These are phyloP conservation scores for Hemiscyllium ocellatum DNA, from an alignment of 2,113 vertebrate species.

Conservation along the genomic window DNA sequence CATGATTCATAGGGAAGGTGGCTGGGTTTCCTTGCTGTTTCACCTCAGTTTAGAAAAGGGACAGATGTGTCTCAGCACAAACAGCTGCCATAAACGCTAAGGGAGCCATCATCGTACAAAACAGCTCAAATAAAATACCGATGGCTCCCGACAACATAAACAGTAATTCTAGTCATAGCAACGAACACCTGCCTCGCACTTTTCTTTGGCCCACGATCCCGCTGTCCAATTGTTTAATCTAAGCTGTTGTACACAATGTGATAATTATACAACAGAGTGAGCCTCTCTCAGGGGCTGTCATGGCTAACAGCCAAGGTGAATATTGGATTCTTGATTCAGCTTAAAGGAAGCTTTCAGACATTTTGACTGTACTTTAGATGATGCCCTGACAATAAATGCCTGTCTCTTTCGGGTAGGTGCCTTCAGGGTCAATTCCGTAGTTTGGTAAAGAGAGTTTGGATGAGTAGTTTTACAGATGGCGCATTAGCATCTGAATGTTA, in stretches of 20 bases:
- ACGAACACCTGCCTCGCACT: not conserved
- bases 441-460: not conserved
- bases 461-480: not conserved
- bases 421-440: not conserved
- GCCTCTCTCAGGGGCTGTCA: not conserved
- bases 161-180: constrained; percentile 28
- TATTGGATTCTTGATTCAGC: not conserved
- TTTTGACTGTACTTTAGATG: not conserved
- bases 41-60: not conserved
- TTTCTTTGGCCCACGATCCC: not conserved
- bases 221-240: not conserved
- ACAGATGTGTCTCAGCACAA: not conserved
- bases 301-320: not conserved
- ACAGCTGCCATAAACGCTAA: not conserved
- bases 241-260: not conserved
- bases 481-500: not conserved
- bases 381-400: not conserved
- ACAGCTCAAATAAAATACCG: not conserved
- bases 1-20: not conserved
- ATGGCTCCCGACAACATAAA: not conserved
- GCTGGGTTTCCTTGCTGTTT: not conserved
- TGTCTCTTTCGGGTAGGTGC: not conserved
- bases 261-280: not conserved
- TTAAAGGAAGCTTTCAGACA: not conserved
- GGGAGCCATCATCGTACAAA: not conserved